A percentile compares a stretch with the other conserved stretches of the same genome.
These are phyloP conservation scores for Calameuta idolon DNA, from an alignment of 2,888 invertebrate species.

Conservation along the genomic window DNA sequence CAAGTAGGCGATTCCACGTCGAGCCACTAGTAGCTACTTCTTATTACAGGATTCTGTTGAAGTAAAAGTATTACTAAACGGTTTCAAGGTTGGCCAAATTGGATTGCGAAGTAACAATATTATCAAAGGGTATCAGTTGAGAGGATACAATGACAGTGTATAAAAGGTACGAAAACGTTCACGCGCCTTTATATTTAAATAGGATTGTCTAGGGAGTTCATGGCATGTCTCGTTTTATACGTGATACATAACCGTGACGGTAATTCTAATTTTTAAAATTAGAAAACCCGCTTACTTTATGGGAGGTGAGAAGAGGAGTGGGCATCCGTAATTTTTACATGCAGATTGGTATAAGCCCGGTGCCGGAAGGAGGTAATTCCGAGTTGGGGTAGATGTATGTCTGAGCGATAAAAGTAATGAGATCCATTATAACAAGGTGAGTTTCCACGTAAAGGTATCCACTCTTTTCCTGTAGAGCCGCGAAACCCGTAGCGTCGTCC, in stretches of 20 bases:
- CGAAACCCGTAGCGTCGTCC: not conserved
- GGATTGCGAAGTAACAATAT: no score
- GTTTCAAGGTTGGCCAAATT: no score
- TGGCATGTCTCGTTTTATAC: not conserved
- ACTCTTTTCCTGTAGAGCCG: not conserved
- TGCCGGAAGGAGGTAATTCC: conserved; percentile 55
- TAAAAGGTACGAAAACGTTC: not conserved
- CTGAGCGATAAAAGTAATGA: conserved; percentile 64
- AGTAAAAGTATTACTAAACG: no score
- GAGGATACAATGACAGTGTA: not conserved
- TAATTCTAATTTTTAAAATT: conserved; percentile 1
- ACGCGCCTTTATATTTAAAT: not conserved
- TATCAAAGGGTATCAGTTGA: no score
- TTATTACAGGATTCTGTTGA: no score
- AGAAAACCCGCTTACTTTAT: not conserved
- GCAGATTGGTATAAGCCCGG: conserved; percentile 47
- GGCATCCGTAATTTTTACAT: conserved; percentile 52
- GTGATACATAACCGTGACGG: not conserved
- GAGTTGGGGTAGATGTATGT: conserved; percentile 57
- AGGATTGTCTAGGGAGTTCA: not conserved
- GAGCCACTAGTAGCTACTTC: no score
- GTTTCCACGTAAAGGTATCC: conserved; percentile 40
- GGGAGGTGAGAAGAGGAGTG: not conserved
- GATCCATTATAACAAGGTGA: conserved; percentile 63
- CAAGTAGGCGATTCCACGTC: no score